A percentile compares a stretch with the other conserved stretches of the same genome.
phyloP scores from a whole-genome alignment of 2,888 invertebrate genomes.

The Rhabditophanes sp. region DNA sequence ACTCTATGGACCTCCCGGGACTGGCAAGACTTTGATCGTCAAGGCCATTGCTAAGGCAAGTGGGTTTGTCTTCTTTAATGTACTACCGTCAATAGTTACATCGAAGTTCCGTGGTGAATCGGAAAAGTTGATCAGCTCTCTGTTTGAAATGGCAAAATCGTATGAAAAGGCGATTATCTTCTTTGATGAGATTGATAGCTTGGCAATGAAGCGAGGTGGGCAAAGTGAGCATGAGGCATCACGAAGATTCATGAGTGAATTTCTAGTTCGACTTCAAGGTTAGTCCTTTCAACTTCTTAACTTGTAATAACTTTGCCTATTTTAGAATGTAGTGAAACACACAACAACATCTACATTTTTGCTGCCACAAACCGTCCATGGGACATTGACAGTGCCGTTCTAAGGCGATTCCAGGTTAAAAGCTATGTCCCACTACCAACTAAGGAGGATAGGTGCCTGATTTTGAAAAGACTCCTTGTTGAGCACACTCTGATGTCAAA shows the following conservation, averaged over 20 bases:
- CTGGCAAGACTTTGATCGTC: too few species aligned
- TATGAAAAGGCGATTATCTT: slow-evolving; percentile 97
- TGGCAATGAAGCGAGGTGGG: slow-evolving; percentile 68
- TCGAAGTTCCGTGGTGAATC: slow-evolving; percentile 98
- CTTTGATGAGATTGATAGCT: slow-evolving; percentile 87
- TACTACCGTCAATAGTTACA: slow-evolving; percentile 87
- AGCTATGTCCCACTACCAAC: slow-evolving; percentile 93
- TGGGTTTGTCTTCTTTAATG: slow-evolving; percentile 54
- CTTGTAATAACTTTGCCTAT: slow-evolving; percentile 6
- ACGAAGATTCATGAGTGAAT: slow-evolving; percentile 85
- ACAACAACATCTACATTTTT: slow-evolving; percentile 93
- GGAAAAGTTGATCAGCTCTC: slow-evolving; percentile 81
- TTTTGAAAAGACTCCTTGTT: slow-evolving; percentile 17
- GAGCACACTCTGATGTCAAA: slow-evolving; percentile 57
- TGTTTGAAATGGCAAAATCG: slow-evolving; percentile 77
- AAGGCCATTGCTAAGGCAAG: slow-evolving; percentile 51
- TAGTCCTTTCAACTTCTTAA: slow-evolving; percentile 7
- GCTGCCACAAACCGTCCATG: slow-evolving; percentile 98
- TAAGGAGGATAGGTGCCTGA: slow-evolving; percentile 49
- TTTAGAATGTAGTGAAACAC: too few species aligned
- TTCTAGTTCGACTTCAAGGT: slow-evolving; percentile 97
- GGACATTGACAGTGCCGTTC: slow-evolving; percentile 74
- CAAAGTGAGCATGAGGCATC: slow-evolving; percentile 92
- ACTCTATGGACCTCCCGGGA: too few species aligned
- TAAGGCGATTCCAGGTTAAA: slow-evolving; percentile 81